A percentile compares a stretch with the other conserved stretches of the same genome.
phyloP scores from a whole-genome alignment of 1,140 invertebrate species.

The Lasaia peninsularis region DNA sequence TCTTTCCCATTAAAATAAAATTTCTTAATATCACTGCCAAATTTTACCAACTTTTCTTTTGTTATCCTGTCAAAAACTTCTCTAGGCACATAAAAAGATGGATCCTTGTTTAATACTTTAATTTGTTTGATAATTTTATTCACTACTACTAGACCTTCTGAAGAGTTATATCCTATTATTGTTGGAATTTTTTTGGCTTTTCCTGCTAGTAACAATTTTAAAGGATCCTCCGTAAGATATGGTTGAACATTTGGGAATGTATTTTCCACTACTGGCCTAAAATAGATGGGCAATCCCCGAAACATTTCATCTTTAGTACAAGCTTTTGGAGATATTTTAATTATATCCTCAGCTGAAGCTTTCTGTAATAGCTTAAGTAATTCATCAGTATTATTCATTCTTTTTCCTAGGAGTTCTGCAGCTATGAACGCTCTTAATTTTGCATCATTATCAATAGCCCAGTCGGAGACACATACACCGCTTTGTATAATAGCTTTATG shows the following conservation, averaged over 20 bases:
- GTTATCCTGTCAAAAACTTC: slow-evolving; percentile 31
- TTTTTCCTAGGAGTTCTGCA: slow-evolving; percentile 60
- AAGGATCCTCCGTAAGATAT: slow-evolving; percentile 50
- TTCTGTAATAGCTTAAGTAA: slow-evolving; percentile 68
- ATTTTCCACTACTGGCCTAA: slow-evolving; percentile 60
- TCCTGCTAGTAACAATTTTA: slow-evolving; percentile 46
- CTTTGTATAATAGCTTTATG: slow-evolving; percentile 75
- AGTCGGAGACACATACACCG: slow-evolving; percentile 80
- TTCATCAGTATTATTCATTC: slow-evolving; percentile 56
- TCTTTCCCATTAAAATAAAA: slow-evolving; percentile 70
- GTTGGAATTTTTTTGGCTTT: slow-evolving; percentile 77
- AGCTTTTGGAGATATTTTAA: slow-evolving; percentile 36
- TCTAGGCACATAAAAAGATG: slow-evolving; percentile 46
- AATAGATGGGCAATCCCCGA: slow-evolving; percentile 56
- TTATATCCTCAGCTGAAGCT: slow-evolving; percentile 34
- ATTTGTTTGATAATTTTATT: slow-evolving; percentile 29
- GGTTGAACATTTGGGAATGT: slow-evolving; percentile 41
- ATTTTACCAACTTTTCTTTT: slow-evolving; percentile 33
- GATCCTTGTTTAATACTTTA: slow-evolving; percentile 39
- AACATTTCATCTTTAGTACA: slow-evolving; percentile 39
- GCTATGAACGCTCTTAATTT: slow-evolving; percentile 57
- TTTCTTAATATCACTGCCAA: slow-evolving; percentile 51
- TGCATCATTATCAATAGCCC: slow-evolving; percentile 84
- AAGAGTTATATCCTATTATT: slow-evolving; percentile 78
- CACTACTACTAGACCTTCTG: slow-evolving; percentile 77